Conservation (phyloP, 2,797 vertebrate genomes). For the Cynopterus sphinx region DNA sequence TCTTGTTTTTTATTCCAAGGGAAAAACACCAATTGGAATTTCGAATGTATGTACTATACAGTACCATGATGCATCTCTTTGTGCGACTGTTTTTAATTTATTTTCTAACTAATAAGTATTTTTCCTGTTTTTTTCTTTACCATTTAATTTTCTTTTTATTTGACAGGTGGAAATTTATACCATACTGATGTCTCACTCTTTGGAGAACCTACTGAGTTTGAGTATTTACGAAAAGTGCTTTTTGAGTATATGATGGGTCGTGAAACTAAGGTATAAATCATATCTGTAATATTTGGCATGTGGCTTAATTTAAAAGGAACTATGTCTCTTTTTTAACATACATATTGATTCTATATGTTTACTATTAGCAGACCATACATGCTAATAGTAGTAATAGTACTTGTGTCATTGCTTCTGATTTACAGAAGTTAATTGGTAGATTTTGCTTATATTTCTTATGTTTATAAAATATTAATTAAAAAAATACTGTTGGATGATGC, state of each 20-base stretch:
- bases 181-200: constrained; percentile 86
- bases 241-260: constrained; percentile 99
- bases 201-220: constrained; percentile 94
- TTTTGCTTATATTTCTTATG: constrained; percentile 39
- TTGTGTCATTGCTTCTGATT: not conserved
- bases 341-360: not conserved
- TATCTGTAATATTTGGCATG: not conserved
- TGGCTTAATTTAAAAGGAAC: constrained; percentile 41
- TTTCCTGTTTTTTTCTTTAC: not conserved
- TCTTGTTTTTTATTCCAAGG: not conserved
- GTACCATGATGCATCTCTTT: not conserved
- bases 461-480: constrained; percentile 38
- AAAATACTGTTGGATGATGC: constrained; percentile 40
- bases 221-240: constrained; percentile 97
- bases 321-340: not conserved
- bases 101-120: constrained; percentile 10
- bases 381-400: not conserved
- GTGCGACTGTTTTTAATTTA: not conserved
- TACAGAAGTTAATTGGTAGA: constrained; percentile 8
- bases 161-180: constrained; percentile 88
- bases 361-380: not conserved
- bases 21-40: not conserved
- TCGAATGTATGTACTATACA: not conserved
- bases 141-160: constrained; percentile 56
- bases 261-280: constrained; percentile 94